Percentiles rank a stretch among this genome's conserved stretches.
These are phyloP conservation scores for Rhamphomyia laevipes DNA, from an alignment of 2,888 invertebrate genomes.

Conservation along the genomic window DNA sequence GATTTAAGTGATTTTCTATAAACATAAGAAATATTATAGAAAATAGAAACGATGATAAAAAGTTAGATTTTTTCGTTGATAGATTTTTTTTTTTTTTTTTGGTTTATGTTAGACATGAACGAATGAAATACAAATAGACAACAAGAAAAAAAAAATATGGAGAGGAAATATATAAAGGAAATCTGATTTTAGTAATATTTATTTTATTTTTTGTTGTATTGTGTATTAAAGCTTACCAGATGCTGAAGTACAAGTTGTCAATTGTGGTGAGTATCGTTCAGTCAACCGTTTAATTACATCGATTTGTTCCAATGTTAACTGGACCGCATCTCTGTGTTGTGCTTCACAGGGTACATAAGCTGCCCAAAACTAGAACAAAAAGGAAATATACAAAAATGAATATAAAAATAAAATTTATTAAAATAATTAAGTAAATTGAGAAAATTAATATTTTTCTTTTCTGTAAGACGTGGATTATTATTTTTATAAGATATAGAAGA, in stretches of 20 bases:
- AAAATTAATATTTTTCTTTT: too few relatives aligned
- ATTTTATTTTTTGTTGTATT: conserved; percentile 2
- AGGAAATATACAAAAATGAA: not conserved
- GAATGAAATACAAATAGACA: conserved; percentile 2
- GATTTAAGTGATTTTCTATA: too few relatives aligned
- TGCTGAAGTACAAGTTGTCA: conserved; percentile 52
- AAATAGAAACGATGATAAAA: too few relatives aligned
- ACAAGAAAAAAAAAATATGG: too few relatives aligned
- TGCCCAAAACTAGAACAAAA: conserved; percentile 52
- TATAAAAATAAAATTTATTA: not conserved
- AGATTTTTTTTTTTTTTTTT: conserved; percentile 4
- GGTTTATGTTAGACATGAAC: not conserved
- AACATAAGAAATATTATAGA: too few relatives aligned
- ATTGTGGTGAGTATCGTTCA: conserved; percentile 50
- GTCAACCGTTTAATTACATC: conserved; percentile 60
- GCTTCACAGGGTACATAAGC: conserved; percentile 59
- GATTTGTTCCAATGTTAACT: conserved; percentile 57
- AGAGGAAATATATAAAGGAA: too few relatives aligned
- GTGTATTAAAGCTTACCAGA: conserved; percentile 42
- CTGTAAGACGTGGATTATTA: too few relatives aligned
- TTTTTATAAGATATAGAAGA: too few relatives aligned
- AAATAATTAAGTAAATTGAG: not conserved
- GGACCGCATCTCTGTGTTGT: conserved; percentile 58
- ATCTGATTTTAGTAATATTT: too few relatives aligned
- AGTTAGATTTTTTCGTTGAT: conserved; percentile 1